A percentile compares a stretch with the other conserved stretches of the same genome.
Evolutionary conservation across 2,888 invertebrate species (phyloP).

Genomic region (Caenorhabditis sp.): DNA sequence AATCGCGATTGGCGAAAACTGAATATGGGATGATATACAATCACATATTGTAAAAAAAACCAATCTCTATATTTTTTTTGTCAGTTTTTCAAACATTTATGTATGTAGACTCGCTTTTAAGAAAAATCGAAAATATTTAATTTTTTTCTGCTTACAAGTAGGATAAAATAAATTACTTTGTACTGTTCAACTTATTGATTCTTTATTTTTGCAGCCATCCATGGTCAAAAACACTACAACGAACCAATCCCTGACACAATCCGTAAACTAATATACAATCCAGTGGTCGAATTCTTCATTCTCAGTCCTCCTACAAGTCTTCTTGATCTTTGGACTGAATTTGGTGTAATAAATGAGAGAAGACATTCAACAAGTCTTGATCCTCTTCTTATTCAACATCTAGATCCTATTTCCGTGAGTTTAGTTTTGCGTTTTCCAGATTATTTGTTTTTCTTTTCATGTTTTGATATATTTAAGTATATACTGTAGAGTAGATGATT

Average conservation of each 20-base stretch:
- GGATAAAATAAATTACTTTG: too few species aligned
- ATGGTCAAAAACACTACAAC: conserved; percentile 55
- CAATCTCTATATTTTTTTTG: too few species aligned
- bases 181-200: not conserved
- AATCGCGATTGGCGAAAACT: too few species aligned
- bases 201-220: conserved; percentile 43
- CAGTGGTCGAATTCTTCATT: conserved; percentile 30
- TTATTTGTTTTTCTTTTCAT: not conserved
- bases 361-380: conserved; percentile 55
- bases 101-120: too few species aligned
- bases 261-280: conserved; percentile 46
- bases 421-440: not conserved
- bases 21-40: too few species aligned
- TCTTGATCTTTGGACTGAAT: conserved; percentile 68
- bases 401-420: conserved; percentile 50
- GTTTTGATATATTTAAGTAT: not conserved
- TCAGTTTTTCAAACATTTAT: too few species aligned
- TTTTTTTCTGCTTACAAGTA: too few species aligned
- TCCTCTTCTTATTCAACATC: conserved; percentile 48
- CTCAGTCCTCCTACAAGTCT: conserved; percentile 59
- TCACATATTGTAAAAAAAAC: too few species aligned
- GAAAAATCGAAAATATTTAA: too few species aligned
- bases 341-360: conserved; percentile 59
- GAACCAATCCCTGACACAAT: conserved; percentile 37
- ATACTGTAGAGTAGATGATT: not conserved